Evolutionary conservation across 2,797 vertebrate species (phyloP).

Genomic region (Xenopus petersii): DNA sequence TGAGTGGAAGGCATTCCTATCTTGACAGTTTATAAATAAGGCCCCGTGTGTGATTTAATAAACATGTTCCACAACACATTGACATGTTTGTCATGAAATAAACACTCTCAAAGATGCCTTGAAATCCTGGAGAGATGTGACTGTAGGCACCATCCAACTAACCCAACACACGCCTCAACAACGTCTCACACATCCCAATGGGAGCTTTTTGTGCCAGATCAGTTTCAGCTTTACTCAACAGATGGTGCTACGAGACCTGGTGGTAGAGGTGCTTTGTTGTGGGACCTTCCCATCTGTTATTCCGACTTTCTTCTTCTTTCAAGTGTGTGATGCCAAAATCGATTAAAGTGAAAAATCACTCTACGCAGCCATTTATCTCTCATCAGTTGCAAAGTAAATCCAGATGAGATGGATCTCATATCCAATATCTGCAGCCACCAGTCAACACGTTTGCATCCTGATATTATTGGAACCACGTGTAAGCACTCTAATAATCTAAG

Average conservation of each 20-base stretch:
- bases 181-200: no score
- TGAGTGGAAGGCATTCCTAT: no score
- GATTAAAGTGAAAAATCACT: background rate
- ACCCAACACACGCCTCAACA: no score
- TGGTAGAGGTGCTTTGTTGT: background rate
- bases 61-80: no score
- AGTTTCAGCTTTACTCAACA: slow-evolving; percentile 14
- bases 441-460: background rate
- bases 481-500: background rate
- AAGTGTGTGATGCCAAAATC: slow-evolving; percentile 5
- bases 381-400: background rate
- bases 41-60: no score
- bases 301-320: slow-evolving; percentile 4
- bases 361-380: slow-evolving; percentile 11
- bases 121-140: no score
- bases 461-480: background rate
- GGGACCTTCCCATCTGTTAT: slow-evolving; percentile 23
- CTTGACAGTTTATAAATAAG: no score
- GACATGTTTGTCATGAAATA: no score
- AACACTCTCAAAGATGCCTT: no score
- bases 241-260: slow-evolving; percentile 5
- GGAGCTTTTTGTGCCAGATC: no score
- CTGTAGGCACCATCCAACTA: no score
- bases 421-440: background rate
- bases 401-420: slow-evolving; percentile 6